Percentiles rank a stretch among this genome's conserved stretches.
phyloP scores from a whole-genome alignment of 2,113 vertebrate genomes.

The Eudyptes chrysolophus region DNA sequence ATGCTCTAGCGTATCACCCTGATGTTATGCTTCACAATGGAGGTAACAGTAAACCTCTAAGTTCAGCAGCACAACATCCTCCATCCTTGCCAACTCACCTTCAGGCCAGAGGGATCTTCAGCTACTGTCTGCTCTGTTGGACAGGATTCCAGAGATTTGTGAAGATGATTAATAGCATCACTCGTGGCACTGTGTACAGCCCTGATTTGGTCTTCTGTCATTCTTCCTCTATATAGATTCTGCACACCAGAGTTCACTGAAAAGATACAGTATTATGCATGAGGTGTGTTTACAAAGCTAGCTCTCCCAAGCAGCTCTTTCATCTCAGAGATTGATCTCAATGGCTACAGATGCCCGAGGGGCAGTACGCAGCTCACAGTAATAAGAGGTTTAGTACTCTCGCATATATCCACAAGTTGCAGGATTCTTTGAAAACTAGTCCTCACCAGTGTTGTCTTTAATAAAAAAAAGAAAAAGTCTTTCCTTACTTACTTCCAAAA shows the following conservation, averaged over 20 bases:
- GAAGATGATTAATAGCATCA: conserved; percentile 87
- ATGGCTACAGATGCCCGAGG: not conserved
- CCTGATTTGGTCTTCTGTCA: conserved; percentile 72
- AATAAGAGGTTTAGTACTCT: not conserved
- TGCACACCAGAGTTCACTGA: conserved; percentile 54
- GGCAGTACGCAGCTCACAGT: not conserved
- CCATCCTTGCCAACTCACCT: conserved; percentile 63
- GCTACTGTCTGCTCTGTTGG: conserved; percentile 72
- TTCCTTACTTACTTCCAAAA: conserved; percentile 73
- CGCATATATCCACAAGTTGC: not conserved
- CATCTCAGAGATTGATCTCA: not conserved
- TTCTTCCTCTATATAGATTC: conserved; percentile 77
- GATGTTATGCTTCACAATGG: not conserved
- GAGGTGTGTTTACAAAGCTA: not conserved
- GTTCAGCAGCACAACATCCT: not conserved
- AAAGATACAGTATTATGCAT: not conserved
- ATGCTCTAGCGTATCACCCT: not conserved
- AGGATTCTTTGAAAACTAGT: not conserved
- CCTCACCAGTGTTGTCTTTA: not conserved
- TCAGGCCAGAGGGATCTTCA: conserved; percentile 85
- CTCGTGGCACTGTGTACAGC: conserved; percentile 78
- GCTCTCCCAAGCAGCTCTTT: not conserved
- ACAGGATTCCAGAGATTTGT: conserved; percentile 86
- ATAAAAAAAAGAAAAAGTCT: not conserved
- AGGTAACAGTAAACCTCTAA: not conserved